Percentiles rank a stretch among this genome's conserved stretches.
Conservation (phyloP, 2,113 vertebrate genomes). For the Lycaon pictus region DNA sequence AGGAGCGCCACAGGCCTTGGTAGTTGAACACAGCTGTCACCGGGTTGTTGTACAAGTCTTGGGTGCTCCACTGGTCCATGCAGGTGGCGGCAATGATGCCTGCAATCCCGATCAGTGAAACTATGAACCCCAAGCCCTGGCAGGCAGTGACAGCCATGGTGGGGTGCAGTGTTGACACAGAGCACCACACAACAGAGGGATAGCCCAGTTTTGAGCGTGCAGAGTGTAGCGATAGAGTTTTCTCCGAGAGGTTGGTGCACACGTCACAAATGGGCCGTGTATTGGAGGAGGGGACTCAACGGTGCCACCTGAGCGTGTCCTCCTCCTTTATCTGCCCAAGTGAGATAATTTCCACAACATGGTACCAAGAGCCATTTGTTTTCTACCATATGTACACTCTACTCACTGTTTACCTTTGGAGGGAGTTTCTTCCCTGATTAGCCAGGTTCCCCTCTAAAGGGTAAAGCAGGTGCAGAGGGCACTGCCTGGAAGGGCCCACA, state of each 20-base stretch:
- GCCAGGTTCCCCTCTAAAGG: conserved; percentile 67
- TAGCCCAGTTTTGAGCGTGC: conserved; percentile 56
- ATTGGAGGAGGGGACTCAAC: conserved; percentile 54
- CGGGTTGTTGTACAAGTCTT: conserved; percentile 92
- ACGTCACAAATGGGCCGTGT: conserved; percentile 80
- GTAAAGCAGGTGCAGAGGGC: conserved; percentile 10
- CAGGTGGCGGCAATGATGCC: conserved; percentile 90
- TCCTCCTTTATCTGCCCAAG: conserved; percentile 84
- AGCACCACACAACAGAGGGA: accelerated
- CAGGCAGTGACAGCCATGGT: conserved; percentile 92
- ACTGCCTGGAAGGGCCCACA: neutral
- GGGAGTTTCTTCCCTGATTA: conserved; percentile 83
- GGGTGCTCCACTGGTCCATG: conserved; percentile 95
- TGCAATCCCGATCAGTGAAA: conserved; percentile 89
- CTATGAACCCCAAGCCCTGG: conserved; percentile 92
- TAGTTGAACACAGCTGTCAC: conserved; percentile 93
- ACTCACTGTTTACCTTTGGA: conserved; percentile 86
- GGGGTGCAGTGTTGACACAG: accelerated
- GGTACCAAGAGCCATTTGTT: conserved; percentile 90
- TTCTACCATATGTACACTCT: conserved; percentile 71
- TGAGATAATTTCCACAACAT: conserved; percentile 86
- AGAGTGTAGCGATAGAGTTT: conserved; percentile 73
- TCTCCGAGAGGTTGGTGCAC: conserved; percentile 78
- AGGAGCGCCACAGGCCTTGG: conserved; percentile 95
- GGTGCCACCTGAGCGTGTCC: conserved; percentile 70